These are phyloP conservation scores for Scaptomyza caliginosa DNA, from an alignment of 2,888 invertebrate genomes.

Conservation along the genomic window DNA sequence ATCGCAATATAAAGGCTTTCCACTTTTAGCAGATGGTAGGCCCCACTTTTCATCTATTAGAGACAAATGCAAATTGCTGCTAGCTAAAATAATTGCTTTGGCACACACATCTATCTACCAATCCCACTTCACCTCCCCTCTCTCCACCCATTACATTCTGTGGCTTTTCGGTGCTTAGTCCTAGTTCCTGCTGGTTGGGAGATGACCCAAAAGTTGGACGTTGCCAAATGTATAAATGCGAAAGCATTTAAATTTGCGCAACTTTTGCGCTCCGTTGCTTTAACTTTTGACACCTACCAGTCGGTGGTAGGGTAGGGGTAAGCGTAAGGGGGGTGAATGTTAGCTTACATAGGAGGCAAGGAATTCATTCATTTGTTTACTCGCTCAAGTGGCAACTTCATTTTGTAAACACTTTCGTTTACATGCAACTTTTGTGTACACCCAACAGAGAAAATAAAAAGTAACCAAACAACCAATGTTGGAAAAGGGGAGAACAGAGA, in stretches of 20 bases:
- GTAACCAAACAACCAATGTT: conserved; percentile 41
- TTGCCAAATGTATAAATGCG: conserved; percentile 69
- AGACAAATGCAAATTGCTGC: conserved; percentile 71
- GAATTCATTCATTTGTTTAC: conserved; percentile 81
- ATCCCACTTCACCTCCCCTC: background rate
- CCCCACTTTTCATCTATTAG: conserved; percentile 42
- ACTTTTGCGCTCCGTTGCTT: conserved; percentile 77
- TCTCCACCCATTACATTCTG: background rate
- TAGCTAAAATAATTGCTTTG: conserved; percentile 78
- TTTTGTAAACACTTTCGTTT: conserved; percentile 80
- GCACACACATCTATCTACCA: conserved; percentile 52
- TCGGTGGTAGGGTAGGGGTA: conserved; percentile 13
- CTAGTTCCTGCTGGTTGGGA: conserved; percentile 23
- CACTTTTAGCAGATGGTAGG: background rate
- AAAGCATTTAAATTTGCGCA: conserved; percentile 75
- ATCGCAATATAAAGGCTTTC: background rate
- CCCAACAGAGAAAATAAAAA: conserved; percentile 17
- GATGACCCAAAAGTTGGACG: conserved; percentile 65
- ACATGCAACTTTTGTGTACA: conserved; percentile 73
- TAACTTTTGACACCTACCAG: conserved; percentile 75
- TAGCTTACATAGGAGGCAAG: conserved; percentile 64
- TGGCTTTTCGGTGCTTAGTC: conserved; percentile 4
- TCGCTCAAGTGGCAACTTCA: conserved; percentile 80
- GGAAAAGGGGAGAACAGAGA: background rate
- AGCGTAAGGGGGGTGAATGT: background rate